Percentiles rank a stretch among this genome's conserved stretches.
These are phyloP conservation scores for Leptinotarsa defecta DNA, from an alignment of 1,140 invertebrate genomes.

Conservation along the genomic window DNA sequence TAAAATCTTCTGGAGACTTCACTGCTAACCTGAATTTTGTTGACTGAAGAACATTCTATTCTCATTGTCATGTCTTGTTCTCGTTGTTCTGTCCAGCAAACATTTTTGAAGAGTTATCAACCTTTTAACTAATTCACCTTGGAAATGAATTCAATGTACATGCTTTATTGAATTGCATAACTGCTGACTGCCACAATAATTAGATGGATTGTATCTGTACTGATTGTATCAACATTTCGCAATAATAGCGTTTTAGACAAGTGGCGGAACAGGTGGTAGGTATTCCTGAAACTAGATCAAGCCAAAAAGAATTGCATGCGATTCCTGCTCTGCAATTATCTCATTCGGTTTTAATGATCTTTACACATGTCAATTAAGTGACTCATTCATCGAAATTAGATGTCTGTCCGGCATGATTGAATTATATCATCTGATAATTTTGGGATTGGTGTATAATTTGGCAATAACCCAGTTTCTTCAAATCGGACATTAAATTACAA, in stretches of 20 bases:
- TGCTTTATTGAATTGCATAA: too few species aligned
- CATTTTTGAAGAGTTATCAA: too few species aligned
- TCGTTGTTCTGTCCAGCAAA: too few species aligned
- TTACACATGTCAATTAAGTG: background rate
- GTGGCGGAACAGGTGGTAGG: background rate
- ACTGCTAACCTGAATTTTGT: too few species aligned
- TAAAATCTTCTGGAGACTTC: too few species aligned
- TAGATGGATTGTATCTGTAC: background rate
- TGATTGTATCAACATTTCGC: background rate
- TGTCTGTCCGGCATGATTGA: constrained; percentile 1
- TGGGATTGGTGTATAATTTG: constrained; percentile 5
- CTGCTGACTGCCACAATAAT: too few species aligned
- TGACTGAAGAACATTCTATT: too few species aligned
- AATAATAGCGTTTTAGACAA: background rate
- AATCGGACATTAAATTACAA: background rate
- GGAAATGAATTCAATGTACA: too few species aligned
- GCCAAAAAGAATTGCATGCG: background rate
- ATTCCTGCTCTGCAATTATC: background rate
- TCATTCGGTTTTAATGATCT: background rate
- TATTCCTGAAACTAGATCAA: constrained; percentile 1
- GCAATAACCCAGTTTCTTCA: constrained; percentile 3
- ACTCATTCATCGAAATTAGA: background rate
- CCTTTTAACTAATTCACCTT: too few species aligned
- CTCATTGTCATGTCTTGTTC: too few species aligned
- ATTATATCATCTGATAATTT: constrained; percentile 9